Conservation (phyloP, 2,113 vertebrate species). For the Caranx melampygus region DNA sequence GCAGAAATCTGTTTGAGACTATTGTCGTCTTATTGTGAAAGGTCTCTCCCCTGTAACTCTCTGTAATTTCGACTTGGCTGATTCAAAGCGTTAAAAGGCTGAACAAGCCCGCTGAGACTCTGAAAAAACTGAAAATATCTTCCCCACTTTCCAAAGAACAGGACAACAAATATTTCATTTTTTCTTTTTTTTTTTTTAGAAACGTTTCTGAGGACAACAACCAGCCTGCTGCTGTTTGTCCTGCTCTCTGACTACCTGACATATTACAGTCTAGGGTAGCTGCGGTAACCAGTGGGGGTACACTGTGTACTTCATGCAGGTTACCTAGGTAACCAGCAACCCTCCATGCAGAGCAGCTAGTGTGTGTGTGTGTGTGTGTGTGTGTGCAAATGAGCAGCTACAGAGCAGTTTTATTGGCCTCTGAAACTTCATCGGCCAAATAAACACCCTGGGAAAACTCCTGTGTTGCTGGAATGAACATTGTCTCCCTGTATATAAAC, state of each 20-base stretch:
- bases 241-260: slow-evolving; percentile 46
- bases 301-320: slow-evolving; percentile 29
- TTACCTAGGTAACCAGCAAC: slow-evolving; percentile 71
- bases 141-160: background rate
- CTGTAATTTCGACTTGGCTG: too few relatives aligned
- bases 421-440: slow-evolving; percentile 57
- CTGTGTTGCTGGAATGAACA: slow-evolving; percentile 45
- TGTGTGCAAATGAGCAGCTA: slow-evolving; percentile 47
- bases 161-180: background rate
- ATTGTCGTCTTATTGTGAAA: background rate
- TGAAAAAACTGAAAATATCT: background rate
- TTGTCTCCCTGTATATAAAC: slow-evolving; percentile 54
- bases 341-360: slow-evolving; percentile 60
- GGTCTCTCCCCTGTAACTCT: background rate
- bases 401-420: slow-evolving; percentile 62
- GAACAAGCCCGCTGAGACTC: background rate
- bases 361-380: slow-evolving; percentile 21
- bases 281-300: slow-evolving; percentile 28
- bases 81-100: background rate
- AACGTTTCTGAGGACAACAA: background rate
- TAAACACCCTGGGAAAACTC: slow-evolving; percentile 74
- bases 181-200: background rate
- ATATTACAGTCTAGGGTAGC: slow-evolving; percentile 38
- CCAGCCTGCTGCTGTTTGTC: slow-evolving; percentile 4
- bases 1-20: slow-evolving; percentile 30